Base-by-base conservation (phyloP, 2,113 vertebrate species). In the Leucopsar rothschildi region DNA sequence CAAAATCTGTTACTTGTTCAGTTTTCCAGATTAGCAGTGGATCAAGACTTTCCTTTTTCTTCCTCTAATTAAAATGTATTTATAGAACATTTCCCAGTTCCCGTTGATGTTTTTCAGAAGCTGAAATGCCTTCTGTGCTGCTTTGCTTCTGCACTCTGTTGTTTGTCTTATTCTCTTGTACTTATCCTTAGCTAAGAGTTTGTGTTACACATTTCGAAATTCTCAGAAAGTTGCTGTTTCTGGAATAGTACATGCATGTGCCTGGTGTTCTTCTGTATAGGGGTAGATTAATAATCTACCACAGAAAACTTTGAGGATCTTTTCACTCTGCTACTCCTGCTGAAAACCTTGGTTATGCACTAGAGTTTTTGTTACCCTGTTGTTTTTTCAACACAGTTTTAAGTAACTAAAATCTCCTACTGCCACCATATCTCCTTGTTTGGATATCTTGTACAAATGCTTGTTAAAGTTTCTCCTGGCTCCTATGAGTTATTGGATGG, bases 11-110 rank as follows among this genome's bases (percentile, higher is more conserved):
- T 93, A 92, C 76, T 88, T 85, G 89, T 25, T 87, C 52, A 86
- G 61, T 89, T 84, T 97, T 96, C 96, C 95, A 93, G 94, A 95
- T 96, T 85, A 93, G 89, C 55, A 91, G 78, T 69, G 49, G 61
- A 89, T 49, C 31, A 57, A 64, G 92, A 95, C 94, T 97, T 96
- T 96, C 86, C 69, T 96, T 95, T 95, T 95, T 96, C 84, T 97
- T 92, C 88, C 95, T 95, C 77, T 92, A 89, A 95, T 93, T 92
- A 94, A 83, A 71, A 69, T 24, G 5, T 93, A 93, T 92, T 96
- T 92, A 89, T 96, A 97, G 89, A 96, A 72, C 40, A 42, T 79
- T 87, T 89, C 53, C 56, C 37, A 71, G 76, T 89, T 94, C 88
- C 86, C 31, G 0, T 56, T 86, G 56, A 52, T 84, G 64, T 71